Percentiles rank a stretch among this genome's conserved stretches.
These are phyloP conservation scores for Agriopis aurantiaria DNA, from an alignment of 2,888 invertebrate genomes.

Conservation along the genomic window DNA sequence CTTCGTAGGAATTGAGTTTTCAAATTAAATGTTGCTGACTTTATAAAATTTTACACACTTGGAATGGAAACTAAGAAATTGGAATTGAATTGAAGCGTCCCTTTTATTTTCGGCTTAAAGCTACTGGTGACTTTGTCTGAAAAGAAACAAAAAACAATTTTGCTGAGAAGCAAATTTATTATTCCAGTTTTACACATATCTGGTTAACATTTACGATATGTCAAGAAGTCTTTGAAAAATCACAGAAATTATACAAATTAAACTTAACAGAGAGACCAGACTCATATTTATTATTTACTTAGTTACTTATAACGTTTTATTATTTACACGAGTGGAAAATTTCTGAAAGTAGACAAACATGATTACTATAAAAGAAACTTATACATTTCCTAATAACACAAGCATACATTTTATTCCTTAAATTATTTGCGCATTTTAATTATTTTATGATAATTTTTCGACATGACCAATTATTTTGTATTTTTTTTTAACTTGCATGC, in stretches of 20 bases:
- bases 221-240: slow-evolving; percentile 82
- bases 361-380: not conserved
- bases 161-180: slow-evolving; percentile 83
- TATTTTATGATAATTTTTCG: not conserved
- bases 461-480: not conserved
- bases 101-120: not conserved
- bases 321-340: slow-evolving; percentile 28
- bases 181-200: slow-evolving; percentile 74
- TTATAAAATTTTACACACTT: slow-evolving; percentile 15
- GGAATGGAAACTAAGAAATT: slow-evolving; percentile 1
- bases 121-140: not conserved
- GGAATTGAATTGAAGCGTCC: not conserved
- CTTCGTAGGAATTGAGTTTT: slow-evolving; percentile 25
- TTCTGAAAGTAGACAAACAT: not conserved
- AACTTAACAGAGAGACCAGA: slow-evolving; percentile 19
- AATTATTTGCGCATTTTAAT: not conserved
- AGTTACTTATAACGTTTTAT: slow-evolving; percentile 1
- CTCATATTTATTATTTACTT: slow-evolving; percentile 8
- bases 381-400: not conserved
- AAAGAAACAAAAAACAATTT: slow-evolving; percentile 42
- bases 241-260: slow-evolving; percentile 60
- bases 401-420: too few species aligned
- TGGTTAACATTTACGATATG: slow-evolving; percentile 79
- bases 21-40: slow-evolving; percentile 20
- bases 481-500: not conserved